Percentiles rank a stretch among this genome's conserved stretches.
These are phyloP conservation scores for Sebastolobus altivelis DNA, from an alignment of 2,797 vertebrate species.

Conservation along the genomic window DNA sequence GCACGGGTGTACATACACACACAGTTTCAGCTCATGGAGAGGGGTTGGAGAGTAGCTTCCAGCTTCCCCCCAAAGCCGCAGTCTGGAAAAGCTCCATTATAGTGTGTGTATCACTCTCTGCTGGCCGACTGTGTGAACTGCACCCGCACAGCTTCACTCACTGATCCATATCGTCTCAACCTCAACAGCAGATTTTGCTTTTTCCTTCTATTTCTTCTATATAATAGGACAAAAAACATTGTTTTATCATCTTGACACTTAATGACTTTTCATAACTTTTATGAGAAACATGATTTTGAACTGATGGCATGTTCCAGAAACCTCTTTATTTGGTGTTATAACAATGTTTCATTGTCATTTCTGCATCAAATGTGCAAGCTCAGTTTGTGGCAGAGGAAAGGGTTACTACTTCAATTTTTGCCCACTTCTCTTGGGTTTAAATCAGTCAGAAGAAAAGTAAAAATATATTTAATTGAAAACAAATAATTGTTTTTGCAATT, in stretches of 20 bases:
- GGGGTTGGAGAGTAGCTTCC: conserved; percentile 41
- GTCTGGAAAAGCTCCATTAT: conserved; percentile 47
- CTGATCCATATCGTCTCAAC: conserved; percentile 17
- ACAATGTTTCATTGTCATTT: no score
- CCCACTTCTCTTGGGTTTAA: neutral
- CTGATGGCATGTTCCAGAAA: neutral
- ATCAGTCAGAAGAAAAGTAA: neutral
- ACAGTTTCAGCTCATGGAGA: conserved; percentile 53
- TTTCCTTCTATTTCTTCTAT: neutral
- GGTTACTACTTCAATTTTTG: neutral
- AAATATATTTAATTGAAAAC: neutral
- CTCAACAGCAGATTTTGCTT: accelerated
- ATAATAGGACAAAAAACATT: neutral
- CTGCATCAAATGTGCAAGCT: neutral
- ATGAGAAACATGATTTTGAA: neutral
- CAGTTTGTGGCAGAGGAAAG: neutral
- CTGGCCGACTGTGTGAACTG: conserved; percentile 57
- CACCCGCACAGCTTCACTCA: conserved; percentile 9
- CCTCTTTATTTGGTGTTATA: no score
- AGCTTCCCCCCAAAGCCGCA: conserved; percentile 53
- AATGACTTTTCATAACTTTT: neutral
- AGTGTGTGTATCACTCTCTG: conserved; percentile 76
- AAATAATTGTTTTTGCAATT: neutral
- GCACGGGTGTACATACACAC: neutral
- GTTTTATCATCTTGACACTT: neutral